A percentile compares a stretch with the other conserved stretches of the same genome.
Conservation (phyloP, 2,888 invertebrate species). For the Pandemis corylana region DNA sequence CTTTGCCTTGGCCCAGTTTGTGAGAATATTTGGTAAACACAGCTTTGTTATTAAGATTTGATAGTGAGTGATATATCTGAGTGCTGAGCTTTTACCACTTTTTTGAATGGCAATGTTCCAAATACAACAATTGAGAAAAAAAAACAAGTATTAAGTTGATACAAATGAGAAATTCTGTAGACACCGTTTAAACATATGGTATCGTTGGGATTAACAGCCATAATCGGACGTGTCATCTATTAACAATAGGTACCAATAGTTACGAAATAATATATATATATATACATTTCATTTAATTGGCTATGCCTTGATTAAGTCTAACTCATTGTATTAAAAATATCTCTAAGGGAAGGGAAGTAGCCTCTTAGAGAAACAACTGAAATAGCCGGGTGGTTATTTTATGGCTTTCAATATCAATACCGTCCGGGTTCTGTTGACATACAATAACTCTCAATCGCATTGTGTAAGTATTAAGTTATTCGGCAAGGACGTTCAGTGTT, state of each 20-base stretch:
- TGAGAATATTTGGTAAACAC: slow-evolving; percentile 40
- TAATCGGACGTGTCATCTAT: background rate
- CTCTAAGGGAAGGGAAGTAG: background rate
- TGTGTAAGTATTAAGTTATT: slow-evolving; percentile 39
- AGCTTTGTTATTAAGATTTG: slow-evolving; percentile 35
- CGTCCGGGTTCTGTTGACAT: slow-evolving; percentile 31
- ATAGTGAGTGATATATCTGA: slow-evolving; percentile 35
- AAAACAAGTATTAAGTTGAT: background rate
- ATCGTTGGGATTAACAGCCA: background rate
- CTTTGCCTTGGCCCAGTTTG: slow-evolving; percentile 36
- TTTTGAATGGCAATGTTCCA: slow-evolving; percentile 33
- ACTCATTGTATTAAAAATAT: background rate
- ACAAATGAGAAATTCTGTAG: background rate
- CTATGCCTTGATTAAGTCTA: background rate
- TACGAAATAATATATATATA: too few relatives aligned
- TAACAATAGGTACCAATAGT: background rate
- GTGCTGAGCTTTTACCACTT: slow-evolving; percentile 28
- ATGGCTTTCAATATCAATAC: slow-evolving; percentile 28
- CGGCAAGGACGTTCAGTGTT: slow-evolving; percentile 46
- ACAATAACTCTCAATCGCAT: slow-evolving; percentile 38
- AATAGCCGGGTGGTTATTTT: slow-evolving; percentile 31
- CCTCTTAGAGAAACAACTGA: slow-evolving; percentile 24
- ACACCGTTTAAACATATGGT: background rate
- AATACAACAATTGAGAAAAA: slow-evolving; percentile 8
- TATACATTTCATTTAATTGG: background rate